A percentile compares a stretch with the other conserved stretches of the same genome.
phyloP scores from a whole-genome alignment of 2,113 vertebrate genomes.

The Quiscalus mexicanus region DNA sequence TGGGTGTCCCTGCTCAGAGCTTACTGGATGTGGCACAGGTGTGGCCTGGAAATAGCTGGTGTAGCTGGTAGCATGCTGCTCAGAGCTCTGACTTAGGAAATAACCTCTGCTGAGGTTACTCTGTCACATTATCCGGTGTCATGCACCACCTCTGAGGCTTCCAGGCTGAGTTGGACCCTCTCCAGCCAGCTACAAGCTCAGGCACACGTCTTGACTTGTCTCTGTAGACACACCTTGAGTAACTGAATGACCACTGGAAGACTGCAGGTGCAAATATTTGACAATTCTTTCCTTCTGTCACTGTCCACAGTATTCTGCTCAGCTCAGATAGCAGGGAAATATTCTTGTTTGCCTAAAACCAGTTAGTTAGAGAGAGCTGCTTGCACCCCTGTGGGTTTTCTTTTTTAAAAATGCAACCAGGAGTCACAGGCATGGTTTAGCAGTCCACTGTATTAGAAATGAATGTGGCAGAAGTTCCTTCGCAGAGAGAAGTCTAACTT shows the following conservation, averaged over 20 bases:
- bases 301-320: not conserved
- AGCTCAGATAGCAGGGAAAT: not conserved
- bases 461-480: not conserved
- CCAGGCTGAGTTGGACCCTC: not conserved
- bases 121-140: not conserved
- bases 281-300: not conserved
- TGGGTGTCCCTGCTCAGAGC: fast-evolving
- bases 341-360: not conserved
- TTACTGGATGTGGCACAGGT: not conserved
- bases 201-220: fast-evolving
- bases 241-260: not conserved
- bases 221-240: not conserved
- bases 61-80: not conserved
- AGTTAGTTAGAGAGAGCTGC: not conserved
- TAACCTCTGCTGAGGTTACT: not conserved
- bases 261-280: not conserved
- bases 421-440: not conserved
- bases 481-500: not conserved
- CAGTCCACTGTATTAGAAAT: not conserved
- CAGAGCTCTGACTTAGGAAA: not conserved
- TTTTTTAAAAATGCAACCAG: not conserved
- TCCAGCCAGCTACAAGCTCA: not conserved
- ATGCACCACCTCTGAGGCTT: not conserved
- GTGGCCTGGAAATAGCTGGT: not conserved
- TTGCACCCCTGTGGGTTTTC: not conserved